Conservation (phyloP, 1,140 invertebrate genomes). For the Euura lappo region DNA sequence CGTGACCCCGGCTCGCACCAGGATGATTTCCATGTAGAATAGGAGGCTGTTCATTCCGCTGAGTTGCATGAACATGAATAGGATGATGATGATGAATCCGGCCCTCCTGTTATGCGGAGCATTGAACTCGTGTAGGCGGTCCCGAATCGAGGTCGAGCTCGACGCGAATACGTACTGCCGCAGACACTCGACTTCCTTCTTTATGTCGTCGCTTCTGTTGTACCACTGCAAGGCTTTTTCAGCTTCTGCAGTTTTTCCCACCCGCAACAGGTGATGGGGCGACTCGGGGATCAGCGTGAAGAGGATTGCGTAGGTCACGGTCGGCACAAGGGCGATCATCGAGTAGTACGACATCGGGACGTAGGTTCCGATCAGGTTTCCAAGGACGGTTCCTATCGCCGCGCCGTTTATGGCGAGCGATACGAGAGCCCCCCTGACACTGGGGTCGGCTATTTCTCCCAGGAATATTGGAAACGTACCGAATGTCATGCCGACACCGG, state of each 20-base stretch:
- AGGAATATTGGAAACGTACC: slow-evolving; percentile 59
- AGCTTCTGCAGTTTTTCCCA: neutral
- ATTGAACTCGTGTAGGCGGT: neutral
- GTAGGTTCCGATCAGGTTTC: neutral
- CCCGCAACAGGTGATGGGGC: slow-evolving; percentile 4
- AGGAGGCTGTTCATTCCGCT: slow-evolving; percentile 40
- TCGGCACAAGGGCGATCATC: neutral
- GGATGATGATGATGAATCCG: neutral
- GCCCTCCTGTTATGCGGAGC: neutral
- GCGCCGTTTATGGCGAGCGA: slow-evolving; percentile 21
- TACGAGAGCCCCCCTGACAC: slow-evolving; percentile 65
- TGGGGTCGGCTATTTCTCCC: slow-evolving; percentile 65
- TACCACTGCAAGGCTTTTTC: neutral
- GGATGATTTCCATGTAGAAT: slow-evolving; percentile 47
- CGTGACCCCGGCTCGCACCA: slow-evolving; percentile 35
- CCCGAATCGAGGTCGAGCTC: neutral
- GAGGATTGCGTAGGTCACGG: neutral
- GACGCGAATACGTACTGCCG: neutral
- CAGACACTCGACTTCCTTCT: neutral
- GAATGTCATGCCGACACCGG: slow-evolving; percentile 62
- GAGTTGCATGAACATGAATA: slow-evolving; percentile 30
- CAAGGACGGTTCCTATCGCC: neutral
- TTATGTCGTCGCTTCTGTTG: neutral
- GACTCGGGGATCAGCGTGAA: neutral
- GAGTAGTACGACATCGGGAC: neutral